phyloP scores from a whole-genome alignment of 2,113 vertebrate species.

The Argyrosomus japonicus region DNA sequence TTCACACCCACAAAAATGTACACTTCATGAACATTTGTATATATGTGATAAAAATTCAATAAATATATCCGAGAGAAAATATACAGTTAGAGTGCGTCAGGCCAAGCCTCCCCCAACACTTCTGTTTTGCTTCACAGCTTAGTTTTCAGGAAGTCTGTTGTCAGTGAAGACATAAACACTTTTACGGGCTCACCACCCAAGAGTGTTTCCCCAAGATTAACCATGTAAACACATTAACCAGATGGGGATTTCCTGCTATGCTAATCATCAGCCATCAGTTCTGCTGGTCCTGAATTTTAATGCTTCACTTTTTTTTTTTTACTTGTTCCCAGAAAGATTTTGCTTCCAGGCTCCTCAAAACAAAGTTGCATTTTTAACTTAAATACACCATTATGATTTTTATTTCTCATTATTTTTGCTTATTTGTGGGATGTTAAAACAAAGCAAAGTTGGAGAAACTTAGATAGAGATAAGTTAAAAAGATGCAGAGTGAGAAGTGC shows the following conservation, averaged over 20 bases:
- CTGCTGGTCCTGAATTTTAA: constrained; percentile 32
- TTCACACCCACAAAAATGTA: no score
- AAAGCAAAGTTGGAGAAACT: not conserved
- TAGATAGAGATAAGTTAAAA: no score
- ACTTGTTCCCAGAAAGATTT: constrained; percentile 1
- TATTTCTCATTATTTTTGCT: not conserved
- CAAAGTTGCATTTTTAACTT: not conserved
- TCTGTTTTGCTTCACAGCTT: not conserved
- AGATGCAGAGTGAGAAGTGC: no score
- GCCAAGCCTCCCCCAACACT: not conserved
- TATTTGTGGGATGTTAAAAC: not conserved
- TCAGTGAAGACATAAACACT: constrained; percentile 21
- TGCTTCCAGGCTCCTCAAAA: not conserved
- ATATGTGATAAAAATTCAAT: no score
- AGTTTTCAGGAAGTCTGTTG: constrained; percentile 31
- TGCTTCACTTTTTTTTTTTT: not conserved
- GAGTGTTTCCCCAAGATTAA: constrained; percentile 68
- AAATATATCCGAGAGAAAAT: not conserved
- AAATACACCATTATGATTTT: not conserved
- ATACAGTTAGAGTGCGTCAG: not conserved
- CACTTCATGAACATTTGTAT: no score
- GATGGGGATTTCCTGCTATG: constrained; percentile 60
- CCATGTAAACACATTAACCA: constrained; percentile 54
- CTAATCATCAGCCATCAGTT: constrained; percentile 32
- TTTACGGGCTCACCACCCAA: constrained; percentile 46